Conservation (phyloP, 2,797 vertebrate genomes). For the Octomys mimax region DNA sequence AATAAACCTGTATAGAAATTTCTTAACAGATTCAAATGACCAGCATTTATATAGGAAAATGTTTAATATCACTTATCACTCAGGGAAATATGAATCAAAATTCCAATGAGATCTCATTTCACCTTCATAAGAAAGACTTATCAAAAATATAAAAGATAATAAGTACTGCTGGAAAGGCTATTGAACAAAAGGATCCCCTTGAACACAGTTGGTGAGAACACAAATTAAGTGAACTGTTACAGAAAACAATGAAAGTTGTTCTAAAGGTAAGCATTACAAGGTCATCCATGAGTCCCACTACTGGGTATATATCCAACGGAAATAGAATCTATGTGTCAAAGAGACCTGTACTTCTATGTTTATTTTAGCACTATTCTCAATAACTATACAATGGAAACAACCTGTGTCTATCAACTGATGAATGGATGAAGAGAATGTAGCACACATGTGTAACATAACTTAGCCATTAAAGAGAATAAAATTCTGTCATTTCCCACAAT, state of each 20-base stretch:
- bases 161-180: not conserved
- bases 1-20: not conserved
- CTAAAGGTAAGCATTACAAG: not conserved
- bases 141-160: not conserved
- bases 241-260: not conserved
- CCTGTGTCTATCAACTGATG: not conserved
- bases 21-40: not conserved
- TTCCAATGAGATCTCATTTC: not conserved
- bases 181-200: not conserved
- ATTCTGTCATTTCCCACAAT: not conserved
- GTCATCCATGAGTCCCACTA: not conserved
- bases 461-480: not conserved
- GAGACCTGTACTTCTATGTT: not conserved
- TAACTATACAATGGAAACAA: not conserved
- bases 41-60: not conserved
- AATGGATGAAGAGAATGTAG: not conserved
- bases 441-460: not conserved
- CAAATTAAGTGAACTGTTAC: not conserved
- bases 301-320: not conserved
- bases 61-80: not conserved
- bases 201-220: not conserved
- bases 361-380: not conserved
- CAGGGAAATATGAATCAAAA: not conserved
- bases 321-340: not conserved
- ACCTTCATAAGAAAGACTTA: not conserved